Percentiles rank a stretch among this genome's conserved stretches.
Evolutionary conservation across 2,888 invertebrate genomes (phyloP).

Genomic region (Uropetala carovei): DNA sequence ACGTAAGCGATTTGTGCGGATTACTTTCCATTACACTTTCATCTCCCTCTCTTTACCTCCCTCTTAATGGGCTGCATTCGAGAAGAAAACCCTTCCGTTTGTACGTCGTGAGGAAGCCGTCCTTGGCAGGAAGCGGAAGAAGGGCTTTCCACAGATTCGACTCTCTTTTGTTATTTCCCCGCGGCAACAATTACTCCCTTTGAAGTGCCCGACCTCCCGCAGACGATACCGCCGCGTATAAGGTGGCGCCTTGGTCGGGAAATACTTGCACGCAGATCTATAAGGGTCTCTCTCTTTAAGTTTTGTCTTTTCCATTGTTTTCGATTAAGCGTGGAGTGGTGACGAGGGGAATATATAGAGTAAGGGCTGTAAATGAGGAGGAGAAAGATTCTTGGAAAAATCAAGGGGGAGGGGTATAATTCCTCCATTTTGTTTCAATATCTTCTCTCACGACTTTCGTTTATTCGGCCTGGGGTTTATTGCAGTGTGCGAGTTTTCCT

Average conservation of each 20-base stretch:
- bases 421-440: background rate
- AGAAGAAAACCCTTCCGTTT: background rate
- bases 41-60: background rate
- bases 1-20: background rate
- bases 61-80: background rate
- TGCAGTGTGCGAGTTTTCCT: background rate
- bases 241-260: background rate
- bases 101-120: background rate
- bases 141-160: background rate
- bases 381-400: background rate
- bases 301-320: background rate
- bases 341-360: background rate
- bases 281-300: background rate
- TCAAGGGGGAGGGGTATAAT: background rate
- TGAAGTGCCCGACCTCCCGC: no score
- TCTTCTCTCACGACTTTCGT: background rate
- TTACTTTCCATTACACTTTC: background rate
- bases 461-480: background rate
- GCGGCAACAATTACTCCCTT: background rate
- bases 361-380: no score
- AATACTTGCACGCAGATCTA: no score
- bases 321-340: background rate
- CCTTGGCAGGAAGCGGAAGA: background rate
- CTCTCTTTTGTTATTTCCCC: background rate
- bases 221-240: background rate